Conservation (phyloP, 2,113 vertebrate genomes). For the Hipposideros armiger region DNA sequence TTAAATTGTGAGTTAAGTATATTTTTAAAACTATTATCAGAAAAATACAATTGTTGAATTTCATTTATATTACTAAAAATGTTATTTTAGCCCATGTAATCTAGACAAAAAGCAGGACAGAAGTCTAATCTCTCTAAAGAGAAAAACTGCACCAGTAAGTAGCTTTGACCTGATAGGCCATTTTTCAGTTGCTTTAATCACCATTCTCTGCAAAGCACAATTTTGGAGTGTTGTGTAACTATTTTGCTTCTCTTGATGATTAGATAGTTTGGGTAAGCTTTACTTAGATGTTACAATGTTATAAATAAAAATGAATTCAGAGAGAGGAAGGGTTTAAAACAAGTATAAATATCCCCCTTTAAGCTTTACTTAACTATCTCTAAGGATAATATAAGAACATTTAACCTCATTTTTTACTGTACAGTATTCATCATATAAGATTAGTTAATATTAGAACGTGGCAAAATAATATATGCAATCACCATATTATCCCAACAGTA, state of each 20-base stretch:
- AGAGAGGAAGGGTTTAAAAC: not conserved
- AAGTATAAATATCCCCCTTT: not conserved
- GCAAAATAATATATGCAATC: constrained; percentile 1
- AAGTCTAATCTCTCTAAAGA: not conserved
- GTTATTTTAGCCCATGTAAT: not conserved
- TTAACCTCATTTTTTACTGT: not conserved
- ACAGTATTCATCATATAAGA: not conserved
- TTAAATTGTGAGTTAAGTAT: not conserved
- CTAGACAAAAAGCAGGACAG: not conserved
- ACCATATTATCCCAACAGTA: not conserved
- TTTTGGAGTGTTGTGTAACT: not conserved
- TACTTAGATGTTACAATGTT: not conserved
- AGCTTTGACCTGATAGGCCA: not conserved
- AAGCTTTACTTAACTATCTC: not conserved
- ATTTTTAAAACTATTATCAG: not conserved
- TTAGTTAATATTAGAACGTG: not conserved
- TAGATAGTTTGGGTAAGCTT: not conserved
- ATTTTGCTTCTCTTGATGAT: not conserved
- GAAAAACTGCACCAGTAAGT: not conserved
- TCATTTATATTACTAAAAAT: constrained; percentile 19
- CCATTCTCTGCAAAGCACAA: not conserved
- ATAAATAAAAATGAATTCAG: not conserved
- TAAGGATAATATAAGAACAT: not conserved
- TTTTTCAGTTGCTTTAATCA: not conserved
- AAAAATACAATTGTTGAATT: not conserved